Evolutionary conservation across 53 echinoderm and acorn worm species (phyloP).

Genomic region (Paracentrotus lividus): DNA sequence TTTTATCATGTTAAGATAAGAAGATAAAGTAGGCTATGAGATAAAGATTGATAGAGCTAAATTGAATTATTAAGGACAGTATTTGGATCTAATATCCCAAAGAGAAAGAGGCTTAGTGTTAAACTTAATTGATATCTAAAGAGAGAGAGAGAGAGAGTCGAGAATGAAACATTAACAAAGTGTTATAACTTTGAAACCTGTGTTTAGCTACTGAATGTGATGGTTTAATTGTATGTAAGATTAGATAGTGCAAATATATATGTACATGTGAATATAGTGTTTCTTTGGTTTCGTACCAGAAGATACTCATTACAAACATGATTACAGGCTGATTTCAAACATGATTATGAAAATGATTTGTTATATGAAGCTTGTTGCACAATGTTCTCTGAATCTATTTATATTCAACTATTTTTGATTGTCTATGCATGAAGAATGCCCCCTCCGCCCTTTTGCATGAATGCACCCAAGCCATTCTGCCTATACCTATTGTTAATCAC

Average conservation of each 20-base stretch:
- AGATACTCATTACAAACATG: background rate
- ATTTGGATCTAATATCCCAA: too few relatives aligned
- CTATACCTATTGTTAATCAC: too few relatives aligned
- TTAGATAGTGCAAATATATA: background rate
- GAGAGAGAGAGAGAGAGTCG: background rate
- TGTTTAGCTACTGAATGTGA: too few relatives aligned
- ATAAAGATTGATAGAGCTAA: too few relatives aligned
- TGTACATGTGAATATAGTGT: background rate
- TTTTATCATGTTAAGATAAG: too few relatives aligned
- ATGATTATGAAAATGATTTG: conserved; percentile 57
- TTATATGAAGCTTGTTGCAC: conserved; percentile 49
- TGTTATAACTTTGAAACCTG: background rate
- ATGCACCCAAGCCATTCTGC: too few relatives aligned
- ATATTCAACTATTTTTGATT: background rate
- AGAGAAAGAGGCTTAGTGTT: background rate
- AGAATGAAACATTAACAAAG: background rate
- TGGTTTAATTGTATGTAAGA: background rate
- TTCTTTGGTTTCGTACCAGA: background rate
- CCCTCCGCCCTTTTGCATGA: too few relatives aligned
- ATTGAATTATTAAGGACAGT: too few relatives aligned
- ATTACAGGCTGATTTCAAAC: conserved; percentile 55
- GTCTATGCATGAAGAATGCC: background rate
- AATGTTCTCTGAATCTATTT: too few relatives aligned
- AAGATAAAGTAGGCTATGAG: too few relatives aligned
- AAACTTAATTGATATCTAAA: background rate